Base-by-base conservation (phyloP, 2,888 invertebrate species). In the Xestobium rufovillosum region DNA sequence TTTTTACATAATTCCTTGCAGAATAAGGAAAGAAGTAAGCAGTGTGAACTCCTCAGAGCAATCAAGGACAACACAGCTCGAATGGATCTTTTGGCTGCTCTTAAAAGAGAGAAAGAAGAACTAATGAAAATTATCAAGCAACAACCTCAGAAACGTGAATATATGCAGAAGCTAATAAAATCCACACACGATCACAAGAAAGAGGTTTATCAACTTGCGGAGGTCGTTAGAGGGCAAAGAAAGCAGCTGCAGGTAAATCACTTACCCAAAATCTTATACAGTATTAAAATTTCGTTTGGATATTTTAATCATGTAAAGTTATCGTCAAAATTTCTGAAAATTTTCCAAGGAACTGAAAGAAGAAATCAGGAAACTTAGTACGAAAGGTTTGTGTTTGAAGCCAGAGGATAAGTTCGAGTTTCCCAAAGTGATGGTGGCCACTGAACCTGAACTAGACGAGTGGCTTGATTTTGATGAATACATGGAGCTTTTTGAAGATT, bases 61-160 rank as follows among this genome's bases (percentile, higher is more conserved):
- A 67, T 73, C 2, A 66, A 68, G 42, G 65, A 67, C 17, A 73
- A 76, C 43, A 74, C 76, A 0, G 68, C 70, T 38, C 72, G 72
- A 42, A 46, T 73, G 17, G 73, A 73, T 49, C 60, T 77, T 10
- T 43, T 75, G 3, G 65, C 70, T 1, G 58, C 73, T n/a, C 57
- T 78, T 15, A 70, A 69, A 28, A 70, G 69, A 32, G 75, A 78
- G 46, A 69, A 69, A 45, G 59, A 64, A 2, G 65, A 69, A 34
- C 50, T 77, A n/a, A 51, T 55, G 2, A 64, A 64, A 28, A 38
- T 69, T 3, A 47, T 73, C 9, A 56, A 58, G 10, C 44, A 53
- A 14, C 71, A 72, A 51, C 45, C 51, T 2, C 55, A 54, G 26
- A 55, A 53, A 36, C 48, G 48, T n/a, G 51, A 49, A n/a, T 47